phyloP scores from a whole-genome alignment of 1,140 invertebrate genomes.

The Diploscapter pachys region DNA sequence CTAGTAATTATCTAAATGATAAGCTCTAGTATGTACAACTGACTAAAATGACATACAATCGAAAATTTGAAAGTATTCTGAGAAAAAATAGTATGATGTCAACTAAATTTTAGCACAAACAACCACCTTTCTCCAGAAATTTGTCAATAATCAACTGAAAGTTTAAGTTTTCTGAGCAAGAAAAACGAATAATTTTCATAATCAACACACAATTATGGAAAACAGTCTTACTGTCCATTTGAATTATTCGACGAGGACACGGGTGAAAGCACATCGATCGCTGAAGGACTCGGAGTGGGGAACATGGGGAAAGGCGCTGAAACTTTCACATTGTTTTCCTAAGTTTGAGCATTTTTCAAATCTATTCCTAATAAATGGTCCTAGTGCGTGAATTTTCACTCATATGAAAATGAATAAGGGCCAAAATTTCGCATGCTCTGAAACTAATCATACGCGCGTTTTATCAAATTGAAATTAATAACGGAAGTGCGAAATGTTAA shows the following conservation, averaged over 20 bases:
- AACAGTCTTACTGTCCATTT: conserved; percentile 2
- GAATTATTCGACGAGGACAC: not conserved
- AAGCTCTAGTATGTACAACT: too few relatives aligned
- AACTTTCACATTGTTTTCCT: not conserved
- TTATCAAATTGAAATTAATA: conserved; percentile 3
- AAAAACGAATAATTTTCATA: too few relatives aligned
- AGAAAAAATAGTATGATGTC: too few relatives aligned
- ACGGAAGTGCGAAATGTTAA: not conserved
- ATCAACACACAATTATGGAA: not conserved
- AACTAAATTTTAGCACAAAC: too few relatives aligned
- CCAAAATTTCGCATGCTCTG: not conserved
- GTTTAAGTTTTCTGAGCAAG: too few relatives aligned
- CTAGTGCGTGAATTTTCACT: not conserved
- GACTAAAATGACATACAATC: too few relatives aligned
- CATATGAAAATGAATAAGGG: not conserved
- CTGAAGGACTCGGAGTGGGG: not conserved
- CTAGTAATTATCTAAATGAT: too few relatives aligned
- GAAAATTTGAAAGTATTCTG: too few relatives aligned
- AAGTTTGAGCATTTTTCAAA: conserved; percentile 1
- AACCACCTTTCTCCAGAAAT: too few relatives aligned
- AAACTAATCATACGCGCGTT: not conserved
- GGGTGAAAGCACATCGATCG: not conserved
- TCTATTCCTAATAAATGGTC: not conserved
- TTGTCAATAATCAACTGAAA: too few relatives aligned
- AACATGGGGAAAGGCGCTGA: too few relatives aligned